Percentiles rank a stretch among this genome's conserved stretches.
These are phyloP conservation scores for Hydriomena furcata DNA, from an alignment of 2,888 invertebrate genomes.

Conservation along the genomic window DNA sequence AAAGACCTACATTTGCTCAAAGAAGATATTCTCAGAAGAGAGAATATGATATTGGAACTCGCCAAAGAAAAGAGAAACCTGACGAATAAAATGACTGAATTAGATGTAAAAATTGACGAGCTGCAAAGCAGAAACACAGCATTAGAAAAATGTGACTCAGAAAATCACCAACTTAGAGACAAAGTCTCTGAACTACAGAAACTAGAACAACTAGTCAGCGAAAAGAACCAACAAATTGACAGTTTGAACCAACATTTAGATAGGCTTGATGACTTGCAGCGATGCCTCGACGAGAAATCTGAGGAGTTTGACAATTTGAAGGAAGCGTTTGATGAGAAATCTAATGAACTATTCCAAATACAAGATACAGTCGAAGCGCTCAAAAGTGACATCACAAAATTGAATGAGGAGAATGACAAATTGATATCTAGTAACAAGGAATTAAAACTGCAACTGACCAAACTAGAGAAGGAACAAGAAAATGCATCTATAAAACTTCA, in stretches of 20 bases:
- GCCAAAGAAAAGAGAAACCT: conserved; percentile 83
- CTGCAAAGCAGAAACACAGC: conserved; percentile 67
- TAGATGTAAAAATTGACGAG: conserved; percentile 79
- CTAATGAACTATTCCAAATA: conserved; percentile 67
- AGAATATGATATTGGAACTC: conserved; percentile 82
- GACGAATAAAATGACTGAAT: conserved; percentile 71
- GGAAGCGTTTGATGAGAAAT: conserved; percentile 74
- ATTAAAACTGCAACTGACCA: conserved; percentile 63
- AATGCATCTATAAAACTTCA: conserved; percentile 68
- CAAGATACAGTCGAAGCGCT: conserved; percentile 65
- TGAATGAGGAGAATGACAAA: conserved; percentile 70
- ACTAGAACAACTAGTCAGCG: conserved; percentile 79
- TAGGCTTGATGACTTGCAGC: conserved; percentile 74
- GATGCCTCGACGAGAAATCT: conserved; percentile 76
- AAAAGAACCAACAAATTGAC: conserved; percentile 81
- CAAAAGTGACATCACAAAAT: conserved; percentile 62
- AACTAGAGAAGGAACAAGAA: conserved; percentile 76
- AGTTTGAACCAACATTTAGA: conserved; percentile 78
- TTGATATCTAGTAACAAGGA: conserved; percentile 63
- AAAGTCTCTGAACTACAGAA: conserved; percentile 75
- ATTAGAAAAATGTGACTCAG: conserved; percentile 65
- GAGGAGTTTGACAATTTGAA: conserved; percentile 74
- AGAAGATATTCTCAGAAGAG: conserved; percentile 82
- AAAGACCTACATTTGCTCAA: conserved; percentile 79
- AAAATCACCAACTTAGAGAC: conserved; percentile 74